Evolutionary conservation across 2,888 invertebrate genomes (phyloP).

Genomic region (Chymomyza amoena): DNA sequence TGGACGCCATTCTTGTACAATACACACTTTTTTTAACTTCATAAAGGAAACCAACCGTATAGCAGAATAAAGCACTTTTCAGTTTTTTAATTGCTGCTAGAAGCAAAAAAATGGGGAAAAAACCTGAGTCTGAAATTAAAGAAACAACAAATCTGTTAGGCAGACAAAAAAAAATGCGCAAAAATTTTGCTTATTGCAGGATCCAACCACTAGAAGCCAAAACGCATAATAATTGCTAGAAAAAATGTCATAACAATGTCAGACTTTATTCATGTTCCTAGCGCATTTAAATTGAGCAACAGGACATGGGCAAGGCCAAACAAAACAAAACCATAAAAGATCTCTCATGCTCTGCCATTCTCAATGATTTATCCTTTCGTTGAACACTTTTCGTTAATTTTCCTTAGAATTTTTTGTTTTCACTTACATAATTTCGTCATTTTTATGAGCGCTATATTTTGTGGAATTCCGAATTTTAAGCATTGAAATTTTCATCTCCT

Average conservation of each 20-base stretch:
- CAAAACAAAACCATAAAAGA: not conserved
- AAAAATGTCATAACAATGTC: not conserved
- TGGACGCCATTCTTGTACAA: not conserved
- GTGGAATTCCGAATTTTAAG: not conserved
- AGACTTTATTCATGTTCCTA: not conserved
- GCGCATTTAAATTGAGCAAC: not conserved
- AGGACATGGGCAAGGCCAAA: not conserved
- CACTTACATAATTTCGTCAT: not conserved
- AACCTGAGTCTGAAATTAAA: too few relatives aligned
- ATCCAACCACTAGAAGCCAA: slow-evolving; percentile 17
- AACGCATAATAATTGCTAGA: slow-evolving; percentile 23
- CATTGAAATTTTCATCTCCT: not conserved
- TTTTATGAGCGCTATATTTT: not conserved
- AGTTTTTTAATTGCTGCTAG: slow-evolving; percentile 41
- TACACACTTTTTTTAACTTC: not conserved
- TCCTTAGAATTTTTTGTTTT: not conserved
- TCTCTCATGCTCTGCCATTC: not conserved
- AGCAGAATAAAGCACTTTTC: slow-evolving; percentile 26
- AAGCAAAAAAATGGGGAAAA: slow-evolving; percentile 9
- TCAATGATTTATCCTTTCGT: not conserved
- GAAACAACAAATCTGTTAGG: too few relatives aligned
- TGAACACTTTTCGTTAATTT: not conserved
- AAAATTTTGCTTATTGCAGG: not conserved
- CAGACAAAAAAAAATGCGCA: not conserved
- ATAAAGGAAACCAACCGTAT: slow-evolving; percentile 1